Evolutionary conservation across 2,888 invertebrate genomes (phyloP), one percentile per base, ranked within the genome.

Genomic region (Hyppa rectilinea): DNA sequence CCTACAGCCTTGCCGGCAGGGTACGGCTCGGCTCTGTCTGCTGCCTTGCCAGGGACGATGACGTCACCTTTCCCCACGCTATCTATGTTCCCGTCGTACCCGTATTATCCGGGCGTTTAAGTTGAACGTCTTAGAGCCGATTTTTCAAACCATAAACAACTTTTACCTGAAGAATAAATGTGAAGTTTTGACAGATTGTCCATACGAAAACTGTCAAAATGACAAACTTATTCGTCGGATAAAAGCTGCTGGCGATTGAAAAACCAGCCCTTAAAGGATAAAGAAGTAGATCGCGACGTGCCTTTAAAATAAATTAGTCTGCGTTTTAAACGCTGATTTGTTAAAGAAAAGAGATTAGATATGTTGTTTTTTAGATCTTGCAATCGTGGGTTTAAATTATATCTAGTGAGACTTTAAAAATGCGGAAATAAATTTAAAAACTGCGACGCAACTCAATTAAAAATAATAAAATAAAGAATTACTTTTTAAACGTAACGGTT

Each of bases 51-150:
- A 0, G 87, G 88, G 0, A 83, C 92, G 0, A 89, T 94, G 87
- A 82, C 87, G 12, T 75, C 88, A 1, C 92, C 92, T 0, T 94
- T 93, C 87, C 92, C 91, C 1, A 72, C 86, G 9, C 64, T 95
- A 74, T 90, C 92, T 29, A 92, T 92, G 92, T 94, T 94, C 86
- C 95, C 94, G 0, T 91, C 93, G 4, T 96, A 95, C 77, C 95
- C 93, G 0, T 85, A 85, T n/a, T 85, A 85, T 29, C 85, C 85
- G 1, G 85, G 85, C 9, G 81, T 85, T 66, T 85, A 85, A 68
- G 45, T 68, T 36, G 23, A 58, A 49, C 1, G 3, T 1, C 14
- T 50, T n/a, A n/a, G n/a, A n/a, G n/a, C n/a, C n/a, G n/a, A n/a
- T n/a, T n/a, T n/a, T n/a, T n/a, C n/a, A n/a, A n/a, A n/a, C n/a